Evolutionary conservation across 2,113 vertebrate species (phyloP), one percentile per base, ranked within the genome.

Genomic region (Formicarius rufipectus): DNA sequence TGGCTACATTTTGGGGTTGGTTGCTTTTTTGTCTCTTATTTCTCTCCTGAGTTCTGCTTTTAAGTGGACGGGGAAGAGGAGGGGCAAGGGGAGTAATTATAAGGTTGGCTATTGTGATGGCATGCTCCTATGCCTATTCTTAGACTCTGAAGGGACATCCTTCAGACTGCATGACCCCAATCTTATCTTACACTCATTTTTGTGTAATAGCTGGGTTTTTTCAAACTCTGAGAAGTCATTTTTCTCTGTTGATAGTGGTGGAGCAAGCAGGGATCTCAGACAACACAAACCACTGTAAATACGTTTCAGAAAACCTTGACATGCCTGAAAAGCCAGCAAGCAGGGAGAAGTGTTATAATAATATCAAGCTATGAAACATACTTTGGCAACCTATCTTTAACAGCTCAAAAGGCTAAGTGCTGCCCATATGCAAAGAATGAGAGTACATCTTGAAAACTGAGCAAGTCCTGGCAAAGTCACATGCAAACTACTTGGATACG

Each of bases 381-480:
- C 39, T 83, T 95, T 87, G 93, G 93, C 93, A 95, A 81, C 7
- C 23, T 42, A 42, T 76, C 39, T 77, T 79, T 42, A 75, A 73
- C 77, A 90, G 56, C 59, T 84, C 75, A 79, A 85, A 75, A 91
- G 79, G 87, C 69, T 75, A 91, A 95, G 62, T 47, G 56, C 67
- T 95, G 91, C 77, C 89, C 73, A 62, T 62, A 86, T 60, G 92
- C 85, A 91, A 80, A 49, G 35, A 68, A 60, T 84, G 53, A 96
- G 76, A 93, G 56, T 76, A 89, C 42, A 66, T 94, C 93, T 94
- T 87, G 79, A 91, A 95, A 91, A 90, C 49, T 13, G 68, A 86
- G 55, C 69, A 55, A 90, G 82, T 89, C 50, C 73, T 86, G 81
- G 93, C 79, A 93, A 84, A 89, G 60, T 91, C 87, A 58, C 84